phyloP scores from a whole-genome alignment of 1,140 invertebrate species.

The Hyles euphorbiae region DNA sequence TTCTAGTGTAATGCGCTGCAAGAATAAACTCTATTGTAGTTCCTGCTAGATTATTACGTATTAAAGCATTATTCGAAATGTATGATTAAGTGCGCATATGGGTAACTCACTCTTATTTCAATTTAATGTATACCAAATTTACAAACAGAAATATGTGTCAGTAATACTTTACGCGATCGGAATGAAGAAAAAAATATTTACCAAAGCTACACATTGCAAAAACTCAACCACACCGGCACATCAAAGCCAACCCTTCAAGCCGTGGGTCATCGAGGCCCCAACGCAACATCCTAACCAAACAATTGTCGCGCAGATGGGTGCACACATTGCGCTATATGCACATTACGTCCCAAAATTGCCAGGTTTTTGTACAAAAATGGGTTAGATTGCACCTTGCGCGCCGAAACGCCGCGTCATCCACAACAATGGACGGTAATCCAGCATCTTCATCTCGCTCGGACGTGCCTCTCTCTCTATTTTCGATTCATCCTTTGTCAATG shows the following conservation, averaged over 20 bases:
- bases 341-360: constrained; percentile 39
- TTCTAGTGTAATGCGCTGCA: too few species aligned
- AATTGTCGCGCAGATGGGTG: constrained; percentile 57
- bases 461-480: constrained; percentile 30
- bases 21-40: too few species aligned
- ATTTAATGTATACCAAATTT: too few species aligned
- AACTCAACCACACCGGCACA: constrained; percentile 31
- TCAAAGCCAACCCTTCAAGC: constrained; percentile 52
- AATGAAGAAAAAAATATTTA: not conserved
- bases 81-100: too few species aligned
- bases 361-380: constrained; percentile 64
- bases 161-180: not conserved
- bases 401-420: constrained; percentile 40
- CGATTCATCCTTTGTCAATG: constrained; percentile 50
- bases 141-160: not conserved
- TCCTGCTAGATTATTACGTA: too few species aligned
- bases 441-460: constrained; percentile 31
- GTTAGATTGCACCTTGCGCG: constrained; percentile 62
- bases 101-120: too few species aligned
- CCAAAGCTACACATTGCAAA: constrained; percentile 19
- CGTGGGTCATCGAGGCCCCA: constrained; percentile 33
- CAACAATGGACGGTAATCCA: constrained; percentile 51
- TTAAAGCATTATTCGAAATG: too few species aligned
- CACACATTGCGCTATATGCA: constrained; percentile 47
- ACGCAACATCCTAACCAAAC: constrained; percentile 60